These are phyloP conservation scores for Hydrotaea diabolus DNA, from an alignment of 2,888 invertebrate species.

Conservation along the genomic window DNA sequence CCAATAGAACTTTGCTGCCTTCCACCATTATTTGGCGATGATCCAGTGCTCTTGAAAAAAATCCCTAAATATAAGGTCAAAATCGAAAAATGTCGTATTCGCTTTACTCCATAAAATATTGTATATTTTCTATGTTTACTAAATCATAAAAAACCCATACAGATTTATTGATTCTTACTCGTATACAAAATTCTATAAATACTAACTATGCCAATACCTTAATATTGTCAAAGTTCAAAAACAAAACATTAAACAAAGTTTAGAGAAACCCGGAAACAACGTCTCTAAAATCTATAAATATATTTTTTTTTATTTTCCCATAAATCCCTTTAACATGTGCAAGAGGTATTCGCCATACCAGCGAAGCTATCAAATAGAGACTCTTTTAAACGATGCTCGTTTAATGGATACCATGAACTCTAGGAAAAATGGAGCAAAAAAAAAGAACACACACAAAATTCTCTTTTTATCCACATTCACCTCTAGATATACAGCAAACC, in stretches of 20 bases:
- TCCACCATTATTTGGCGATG: no score
- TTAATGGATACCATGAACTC: conserved; percentile 62
- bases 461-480: conserved; percentile 34
- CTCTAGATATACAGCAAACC: neutral
- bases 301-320: neutral
- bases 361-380: conserved; percentile 23
- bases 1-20: no score
- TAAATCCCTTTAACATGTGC: conserved; percentile 23
- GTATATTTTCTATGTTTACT: neutral
- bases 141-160: neutral
- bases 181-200: neutral
- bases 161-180: conserved; percentile 11
- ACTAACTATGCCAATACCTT: neutral
- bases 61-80: no score
- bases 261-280: neutral
- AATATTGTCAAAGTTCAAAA: neutral
- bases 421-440: conserved; percentile 45
- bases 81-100: no score
- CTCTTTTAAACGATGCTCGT: conserved; percentile 59
- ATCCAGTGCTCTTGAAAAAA: no score
- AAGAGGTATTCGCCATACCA: conserved; percentile 2
- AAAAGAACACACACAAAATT: conserved; percentile 49
- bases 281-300: conserved; percentile 17
- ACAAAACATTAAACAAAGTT: conserved; percentile 10
- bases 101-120: no score